phyloP scores from a whole-genome alignment of 1,140 invertebrate species.

The Diorhabda sublineata region DNA sequence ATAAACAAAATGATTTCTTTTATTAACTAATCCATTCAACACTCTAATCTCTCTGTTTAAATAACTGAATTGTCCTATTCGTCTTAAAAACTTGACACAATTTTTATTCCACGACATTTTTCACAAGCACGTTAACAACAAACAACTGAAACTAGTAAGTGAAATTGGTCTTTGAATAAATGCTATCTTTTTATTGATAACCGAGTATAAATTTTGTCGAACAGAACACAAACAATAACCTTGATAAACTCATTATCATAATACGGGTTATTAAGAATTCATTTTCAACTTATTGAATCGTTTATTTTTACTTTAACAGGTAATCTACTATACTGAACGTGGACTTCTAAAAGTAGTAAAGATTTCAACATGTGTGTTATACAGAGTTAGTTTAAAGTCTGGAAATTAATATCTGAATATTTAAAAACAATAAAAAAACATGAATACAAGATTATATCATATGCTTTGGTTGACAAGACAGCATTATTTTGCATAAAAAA shows the following conservation, averaged over 20 bases:
- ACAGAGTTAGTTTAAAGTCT: too few species aligned
- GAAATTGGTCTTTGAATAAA: too few species aligned
- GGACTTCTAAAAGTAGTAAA: too few species aligned
- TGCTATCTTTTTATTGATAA: background rate
- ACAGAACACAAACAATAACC: background rate
- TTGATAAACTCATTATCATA: background rate
- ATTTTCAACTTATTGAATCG: background rate
- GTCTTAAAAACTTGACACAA: constrained; percentile 17
- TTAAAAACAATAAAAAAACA: too few species aligned
- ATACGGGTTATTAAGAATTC: background rate
- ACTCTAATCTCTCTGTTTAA: constrained; percentile 18
- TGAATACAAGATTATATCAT: too few species aligned
- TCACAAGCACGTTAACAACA: background rate
- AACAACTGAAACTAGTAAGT: too few species aligned
- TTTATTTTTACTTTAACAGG: background rate
- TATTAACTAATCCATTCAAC: constrained; percentile 23
- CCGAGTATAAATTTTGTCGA: background rate
- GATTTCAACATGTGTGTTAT: too few species aligned
- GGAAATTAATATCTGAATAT: too few species aligned
- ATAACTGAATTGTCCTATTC: background rate
- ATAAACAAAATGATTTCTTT: constrained; percentile 40
- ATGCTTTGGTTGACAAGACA: too few species aligned
- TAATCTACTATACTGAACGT: background rate
- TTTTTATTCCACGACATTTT: constrained; percentile 33
- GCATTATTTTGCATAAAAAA: too few species aligned